Evolutionary conservation across 2,888 invertebrate species (phyloP).

Genomic region (Auanema freiburgensis): DNA sequence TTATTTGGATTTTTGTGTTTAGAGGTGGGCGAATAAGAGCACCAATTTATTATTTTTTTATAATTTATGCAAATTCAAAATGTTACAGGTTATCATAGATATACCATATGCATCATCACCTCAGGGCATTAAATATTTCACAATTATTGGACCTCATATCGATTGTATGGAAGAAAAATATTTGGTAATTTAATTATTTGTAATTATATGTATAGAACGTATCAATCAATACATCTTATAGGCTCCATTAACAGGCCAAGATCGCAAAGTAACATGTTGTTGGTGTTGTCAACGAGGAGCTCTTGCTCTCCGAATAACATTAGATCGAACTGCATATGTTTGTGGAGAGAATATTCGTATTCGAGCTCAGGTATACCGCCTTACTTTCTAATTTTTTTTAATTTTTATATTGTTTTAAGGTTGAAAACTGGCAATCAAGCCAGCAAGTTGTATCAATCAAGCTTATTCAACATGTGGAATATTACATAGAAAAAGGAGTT

Average conservation of each 20-base stretch:
- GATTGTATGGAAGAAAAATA: slow-evolving; percentile 82
- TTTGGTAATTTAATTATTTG: slow-evolving; percentile 68
- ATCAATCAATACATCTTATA: neutral
- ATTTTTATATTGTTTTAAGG: slow-evolving; percentile 24
- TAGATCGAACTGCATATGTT: slow-evolving; percentile 78
- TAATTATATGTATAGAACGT: neutral
- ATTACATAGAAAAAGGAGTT: slow-evolving; percentile 76
- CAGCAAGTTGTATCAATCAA: slow-evolving; percentile 44
- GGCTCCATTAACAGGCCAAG: slow-evolving; percentile 72
- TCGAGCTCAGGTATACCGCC: slow-evolving; percentile 71
- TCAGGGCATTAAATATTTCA: slow-evolving; percentile 80
- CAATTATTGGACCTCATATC: slow-evolving; percentile 78
- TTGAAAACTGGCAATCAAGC: slow-evolving; percentile 44
- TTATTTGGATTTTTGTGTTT: no score
- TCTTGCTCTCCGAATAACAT: slow-evolving; percentile 73
- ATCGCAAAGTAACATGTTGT: slow-evolving; percentile 74
- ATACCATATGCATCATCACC: slow-evolving; percentile 80
- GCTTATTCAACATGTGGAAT: slow-evolving; percentile 72
- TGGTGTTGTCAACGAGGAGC: slow-evolving; percentile 77
- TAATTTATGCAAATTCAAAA: no score
- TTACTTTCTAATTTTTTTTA: neutral
- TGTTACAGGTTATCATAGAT: slow-evolving; percentile 71
- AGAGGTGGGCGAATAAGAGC: no score
- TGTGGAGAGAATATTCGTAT: slow-evolving; percentile 61
- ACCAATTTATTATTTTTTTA: no score